Evolutionary conservation across 2,888 invertebrate genomes (phyloP).

Genomic region (Nomada ruficornis): DNA sequence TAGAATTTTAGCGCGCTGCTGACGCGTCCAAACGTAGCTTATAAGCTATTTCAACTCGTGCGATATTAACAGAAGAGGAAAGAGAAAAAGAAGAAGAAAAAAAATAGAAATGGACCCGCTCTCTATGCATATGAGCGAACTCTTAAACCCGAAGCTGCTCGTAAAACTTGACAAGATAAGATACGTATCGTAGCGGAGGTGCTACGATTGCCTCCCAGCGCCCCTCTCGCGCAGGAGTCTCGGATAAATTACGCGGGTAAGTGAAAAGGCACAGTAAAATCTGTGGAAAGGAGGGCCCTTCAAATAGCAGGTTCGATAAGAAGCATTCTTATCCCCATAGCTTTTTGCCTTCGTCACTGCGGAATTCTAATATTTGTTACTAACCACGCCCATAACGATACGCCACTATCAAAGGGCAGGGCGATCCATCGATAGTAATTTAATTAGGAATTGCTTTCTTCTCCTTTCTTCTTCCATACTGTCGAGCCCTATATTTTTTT

Average conservation of each 20-base stretch:
- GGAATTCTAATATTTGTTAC: neutral
- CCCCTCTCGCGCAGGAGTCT: neutral
- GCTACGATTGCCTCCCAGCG: slow-evolving; percentile 32
- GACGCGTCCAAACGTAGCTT: slow-evolving; percentile 29
- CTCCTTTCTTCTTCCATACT: too few relatives aligned
- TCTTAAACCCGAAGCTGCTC: slow-evolving; percentile 49
- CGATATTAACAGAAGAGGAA: slow-evolving; percentile 51
- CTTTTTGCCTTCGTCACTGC: neutral
- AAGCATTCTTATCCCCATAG: slow-evolving; percentile 15
- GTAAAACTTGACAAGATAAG: slow-evolving; percentile 57
- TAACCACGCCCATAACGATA: too few relatives aligned
- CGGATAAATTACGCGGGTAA: slow-evolving; percentile 40
- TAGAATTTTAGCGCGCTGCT: slow-evolving; percentile 8
- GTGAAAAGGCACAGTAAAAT: slow-evolving; percentile 44
- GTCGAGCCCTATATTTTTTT: slow-evolving; percentile 1
- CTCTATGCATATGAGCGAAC: slow-evolving; percentile 49
- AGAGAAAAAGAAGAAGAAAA: neutral
- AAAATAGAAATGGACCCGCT: slow-evolving; percentile 38
- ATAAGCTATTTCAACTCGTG: slow-evolving; percentile 51
- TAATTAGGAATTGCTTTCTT: slow-evolving; percentile 73
- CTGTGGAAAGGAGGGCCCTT: neutral
- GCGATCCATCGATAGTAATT: slow-evolving; percentile 66
- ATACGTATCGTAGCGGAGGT: slow-evolving; percentile 37
- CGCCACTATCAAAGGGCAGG: too few relatives aligned
- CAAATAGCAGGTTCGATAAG: slow-evolving; percentile 30